Evolutionary conservation across 30 jellyfish, hydroid and myxozoan genomes (phyloP).

Genomic region (Hydractinia symbiolongicarpus): DNA sequence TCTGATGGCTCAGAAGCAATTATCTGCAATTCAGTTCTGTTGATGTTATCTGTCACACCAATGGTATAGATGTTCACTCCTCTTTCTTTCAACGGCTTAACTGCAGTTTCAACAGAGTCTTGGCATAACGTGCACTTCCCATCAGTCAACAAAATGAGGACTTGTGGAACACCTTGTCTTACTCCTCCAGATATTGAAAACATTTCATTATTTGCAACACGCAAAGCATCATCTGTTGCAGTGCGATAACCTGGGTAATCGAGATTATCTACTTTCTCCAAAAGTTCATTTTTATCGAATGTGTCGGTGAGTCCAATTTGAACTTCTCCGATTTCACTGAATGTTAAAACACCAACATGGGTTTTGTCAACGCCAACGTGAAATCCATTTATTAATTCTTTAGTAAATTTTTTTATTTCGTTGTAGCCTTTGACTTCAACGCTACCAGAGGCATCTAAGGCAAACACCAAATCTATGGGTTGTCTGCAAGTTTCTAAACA

Average conservation of each 20-base stretch:
- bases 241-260: conserved; percentile 74
- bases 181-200: conserved; percentile 79
- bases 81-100: conserved; percentile 45
- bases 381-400: conserved; percentile 46
- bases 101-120: conserved; percentile 47
- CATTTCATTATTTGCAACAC: conserved; percentile 62
- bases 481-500: conserved; percentile 35
- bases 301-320: conserved; percentile 71
- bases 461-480: conserved; percentile 68
- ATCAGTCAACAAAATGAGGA: conserved; percentile 70
- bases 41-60: conserved; percentile 66
- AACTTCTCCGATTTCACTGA: conserved; percentile 69
- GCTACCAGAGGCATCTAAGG: conserved; percentile 93
- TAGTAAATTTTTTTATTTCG: conserved; percentile 75
- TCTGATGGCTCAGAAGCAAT: conserved; percentile 55
- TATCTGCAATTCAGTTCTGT: conserved; percentile 40
- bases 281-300: conserved; percentile 63
- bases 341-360: conserved; percentile 78
- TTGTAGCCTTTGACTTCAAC: conserved; percentile 44
- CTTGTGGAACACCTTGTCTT: conserved; percentile 84
- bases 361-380: conserved; percentile 55
- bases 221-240: conserved; percentile 83
- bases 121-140: conserved; percentile 80
- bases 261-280: conserved; percentile 45
- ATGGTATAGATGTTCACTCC: conserved; percentile 75